Evolutionary conservation across 2,113 vertebrate genomes (phyloP).

Genomic region (Melanotaenia duboulayi): DNA sequence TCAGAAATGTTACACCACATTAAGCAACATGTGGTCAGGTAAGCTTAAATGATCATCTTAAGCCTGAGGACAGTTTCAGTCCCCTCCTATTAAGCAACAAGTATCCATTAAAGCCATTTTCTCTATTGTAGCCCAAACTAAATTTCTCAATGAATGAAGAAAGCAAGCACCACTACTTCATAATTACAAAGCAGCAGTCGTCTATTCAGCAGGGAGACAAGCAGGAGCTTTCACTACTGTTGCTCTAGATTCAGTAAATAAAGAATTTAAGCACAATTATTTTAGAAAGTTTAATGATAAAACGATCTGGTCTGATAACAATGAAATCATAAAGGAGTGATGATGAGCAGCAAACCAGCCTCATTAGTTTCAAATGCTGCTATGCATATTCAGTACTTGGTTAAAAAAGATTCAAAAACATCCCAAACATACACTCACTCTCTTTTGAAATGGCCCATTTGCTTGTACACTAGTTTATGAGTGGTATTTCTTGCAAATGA

Average conservation of each 20-base stretch:
- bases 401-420: neutral
- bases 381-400: neutral
- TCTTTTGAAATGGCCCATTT: neutral
- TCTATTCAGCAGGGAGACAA: neutral
- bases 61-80: neutral
- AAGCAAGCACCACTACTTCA: constrained; percentile 2
- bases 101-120: neutral
- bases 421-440: neutral
- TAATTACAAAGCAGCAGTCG: neutral
- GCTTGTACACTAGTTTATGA: neutral
- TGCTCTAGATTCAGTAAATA: neutral
- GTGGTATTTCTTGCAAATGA: neutral
- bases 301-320: neutral
- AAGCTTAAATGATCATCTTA: no score
- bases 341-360: neutral
- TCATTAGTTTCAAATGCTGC: neutral
- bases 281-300: constrained; percentile 9
- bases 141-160: constrained; percentile 8
- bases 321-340: neutral
- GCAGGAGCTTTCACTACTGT: neutral
- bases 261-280: constrained; percentile 15
- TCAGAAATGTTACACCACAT: neutral
- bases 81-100: neutral
- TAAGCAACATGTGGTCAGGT: neutral
- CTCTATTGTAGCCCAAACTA: no score